Percentiles rank a stretch among this genome's conserved stretches.
Evolutionary conservation across 2,888 invertebrate species (phyloP).

Genomic region (Pyrocoelia pectoralis): DNA sequence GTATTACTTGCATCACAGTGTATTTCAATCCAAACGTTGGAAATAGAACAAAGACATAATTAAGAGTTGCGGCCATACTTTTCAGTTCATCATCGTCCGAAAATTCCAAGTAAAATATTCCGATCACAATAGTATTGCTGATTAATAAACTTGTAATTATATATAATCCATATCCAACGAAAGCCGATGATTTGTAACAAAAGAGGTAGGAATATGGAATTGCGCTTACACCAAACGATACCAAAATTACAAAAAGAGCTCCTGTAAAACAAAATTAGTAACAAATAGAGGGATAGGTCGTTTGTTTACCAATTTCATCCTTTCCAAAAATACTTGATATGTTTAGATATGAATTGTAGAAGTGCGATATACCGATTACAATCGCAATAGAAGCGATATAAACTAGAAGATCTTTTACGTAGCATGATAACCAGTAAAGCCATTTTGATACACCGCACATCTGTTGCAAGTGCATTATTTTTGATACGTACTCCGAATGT

Average conservation of each 20-base stretch:
- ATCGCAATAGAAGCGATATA: constrained; percentile 46
- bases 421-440: constrained; percentile 71
- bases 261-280: constrained; percentile 55
- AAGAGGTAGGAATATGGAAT: constrained; percentile 72
- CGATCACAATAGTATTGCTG: constrained; percentile 43
- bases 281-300: constrained; percentile 34
- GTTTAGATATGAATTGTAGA: not conserved
- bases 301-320: constrained; percentile 46
- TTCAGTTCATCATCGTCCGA: constrained; percentile 44
- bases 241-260: constrained; percentile 55
- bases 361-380: constrained; percentile 13
- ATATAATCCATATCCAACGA: constrained; percentile 59
- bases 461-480: constrained; percentile 72
- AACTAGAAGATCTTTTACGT: constrained; percentile 64
- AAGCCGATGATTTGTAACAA: constrained; percentile 62
- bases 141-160: constrained; percentile 51
- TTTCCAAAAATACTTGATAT: constrained; percentile 11
- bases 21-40: constrained; percentile 55
- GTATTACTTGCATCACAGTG: constrained; percentile 45
- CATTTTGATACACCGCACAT: constrained; percentile 70
- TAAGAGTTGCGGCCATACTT: constrained; percentile 40
- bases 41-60: constrained; percentile 46
- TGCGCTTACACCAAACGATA: constrained; percentile 68
- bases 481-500: constrained; percentile 67
- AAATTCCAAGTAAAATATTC: constrained; percentile 47